Conservation (phyloP, 1,140 invertebrate genomes). For the Hetaerina americana region DNA sequence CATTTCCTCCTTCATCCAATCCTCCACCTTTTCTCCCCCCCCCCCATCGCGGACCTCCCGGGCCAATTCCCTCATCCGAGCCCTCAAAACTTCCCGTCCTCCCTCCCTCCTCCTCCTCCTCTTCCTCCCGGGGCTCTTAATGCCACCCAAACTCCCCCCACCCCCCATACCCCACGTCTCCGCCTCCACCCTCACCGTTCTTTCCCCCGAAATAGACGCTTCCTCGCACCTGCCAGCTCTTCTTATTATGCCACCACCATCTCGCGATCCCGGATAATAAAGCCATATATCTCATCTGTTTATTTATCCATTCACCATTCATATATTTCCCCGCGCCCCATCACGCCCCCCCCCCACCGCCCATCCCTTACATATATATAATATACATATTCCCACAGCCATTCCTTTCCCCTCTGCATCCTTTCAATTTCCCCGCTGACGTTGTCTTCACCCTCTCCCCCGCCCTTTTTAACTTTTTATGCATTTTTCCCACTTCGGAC, state of each 20-base stretch:
- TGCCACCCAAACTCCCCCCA: too few species aligned
- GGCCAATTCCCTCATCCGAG: too few species aligned
- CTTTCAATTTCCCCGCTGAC: neutral
- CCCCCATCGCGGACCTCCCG: too few species aligned
- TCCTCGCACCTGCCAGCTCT: neutral
- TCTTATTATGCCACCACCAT: neutral
- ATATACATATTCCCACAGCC: too few species aligned
- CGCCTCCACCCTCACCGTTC: too few species aligned
- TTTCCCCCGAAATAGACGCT: neutral
- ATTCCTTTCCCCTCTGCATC: neutral
- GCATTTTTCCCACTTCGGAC: neutral
- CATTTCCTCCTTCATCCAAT: too few species aligned
- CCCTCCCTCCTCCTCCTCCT: too few species aligned
- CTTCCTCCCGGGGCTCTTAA: too few species aligned
- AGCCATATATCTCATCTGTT: neutral
- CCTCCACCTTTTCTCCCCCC: too few species aligned
- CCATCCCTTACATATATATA: too few species aligned
- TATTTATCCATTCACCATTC: neutral
- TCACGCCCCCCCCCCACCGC: neutral
- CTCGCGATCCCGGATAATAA: neutral
- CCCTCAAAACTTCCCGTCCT: too few species aligned
- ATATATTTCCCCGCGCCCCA: neutral
- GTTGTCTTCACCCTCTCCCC: neutral
- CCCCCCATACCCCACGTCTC: neutral
- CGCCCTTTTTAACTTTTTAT: neutral